Evolutionary conservation across 37 sponge, comb jelly and placozoan species (phyloP), one percentile per base, ranked within the genome.

Genomic region (Diacarnus erythraeanus): DNA sequence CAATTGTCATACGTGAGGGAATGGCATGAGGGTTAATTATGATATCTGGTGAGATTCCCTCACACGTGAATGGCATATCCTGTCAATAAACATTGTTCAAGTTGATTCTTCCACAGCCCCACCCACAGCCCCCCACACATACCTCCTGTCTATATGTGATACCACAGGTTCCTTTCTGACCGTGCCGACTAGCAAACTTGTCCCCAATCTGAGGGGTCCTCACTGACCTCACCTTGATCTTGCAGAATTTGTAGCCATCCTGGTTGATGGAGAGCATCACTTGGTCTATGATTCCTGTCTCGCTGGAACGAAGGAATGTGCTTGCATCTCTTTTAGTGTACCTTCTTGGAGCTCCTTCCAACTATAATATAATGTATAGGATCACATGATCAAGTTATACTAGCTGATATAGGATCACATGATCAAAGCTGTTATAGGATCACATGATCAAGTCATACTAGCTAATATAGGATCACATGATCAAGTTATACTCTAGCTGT

Each of bases 1-100:
- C 99, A 42, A 98, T 98, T 25, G 99, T 98, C 99, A 98, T 98
- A 75, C 99, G 90, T 51, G 93, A 92, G 20, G 99, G 99, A 39
- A 98, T 96, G 69, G 99, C 99, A 42, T 98, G 99, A 54, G 99
- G 99, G 60, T 98, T 98, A 42, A 98, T 94, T 73, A 98, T 98
- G 76, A 98, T 77, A 78, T 98, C 99, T 57, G 99, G 99, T 12
- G 84, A 74, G 26, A 98, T 94, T 21, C 99, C 99, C 73, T 98
- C 99, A 84, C 99, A 98, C 1, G 99, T 94, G 71, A 98, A 98
- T 4, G 99, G 99, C 93, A 98, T 94, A 77, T 97, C 96, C 91
- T 94, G 77, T 21, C 41, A 41, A 41, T 29, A 61, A 61, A 20
- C 4, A 23, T 23, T 61, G 20, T 29, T 23, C 10, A 47, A 12